Conservation (phyloP, 2,888 invertebrate genomes). For the Liopterus haemorrhoidalis region DNA sequence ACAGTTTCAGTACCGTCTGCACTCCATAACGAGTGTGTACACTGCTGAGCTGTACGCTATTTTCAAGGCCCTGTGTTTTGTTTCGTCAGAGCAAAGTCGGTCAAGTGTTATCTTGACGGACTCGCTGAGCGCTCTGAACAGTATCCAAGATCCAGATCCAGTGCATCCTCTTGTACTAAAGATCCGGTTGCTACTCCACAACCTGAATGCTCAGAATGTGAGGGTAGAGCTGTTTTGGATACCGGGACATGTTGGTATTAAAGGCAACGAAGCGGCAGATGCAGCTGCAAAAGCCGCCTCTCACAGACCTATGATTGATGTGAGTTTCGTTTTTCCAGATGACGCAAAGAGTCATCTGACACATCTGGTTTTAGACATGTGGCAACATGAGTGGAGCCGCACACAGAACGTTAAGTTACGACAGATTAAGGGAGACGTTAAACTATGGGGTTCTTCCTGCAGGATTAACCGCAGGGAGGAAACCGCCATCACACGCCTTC, state of each 20-base stretch:
- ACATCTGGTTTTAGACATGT: not conserved
- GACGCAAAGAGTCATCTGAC: not conserved
- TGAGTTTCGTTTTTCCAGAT: not conserved
- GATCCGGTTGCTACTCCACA: no score
- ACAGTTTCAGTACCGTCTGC: not conserved
- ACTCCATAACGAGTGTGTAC: not conserved
- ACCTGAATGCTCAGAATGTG: not conserved
- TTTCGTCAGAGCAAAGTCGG: no score
- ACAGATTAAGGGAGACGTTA: no score
- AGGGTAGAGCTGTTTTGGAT: not conserved
- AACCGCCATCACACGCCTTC: no score
- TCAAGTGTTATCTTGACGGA: constrained; percentile 1
- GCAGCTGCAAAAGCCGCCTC: constrained; percentile 1
- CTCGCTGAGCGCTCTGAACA: not conserved
- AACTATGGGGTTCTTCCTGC: no score
- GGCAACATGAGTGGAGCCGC: constrained; percentile 1
- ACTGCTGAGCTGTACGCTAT: constrained; percentile 1
- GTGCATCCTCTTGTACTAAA: no score
- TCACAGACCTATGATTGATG: not conserved
- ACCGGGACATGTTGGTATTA: not conserved
- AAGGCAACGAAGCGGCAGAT: constrained; percentile 1
- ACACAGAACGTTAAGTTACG: not conserved
- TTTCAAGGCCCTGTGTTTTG: not conserved
- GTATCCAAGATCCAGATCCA: no score
- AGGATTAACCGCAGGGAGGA: no score